Percentiles rank a stretch among this genome's conserved stretches.
These are phyloP conservation scores for Synanthedon myopaeformis DNA, from an alignment of 2,888 invertebrate genomes.

Conservation along the genomic window DNA sequence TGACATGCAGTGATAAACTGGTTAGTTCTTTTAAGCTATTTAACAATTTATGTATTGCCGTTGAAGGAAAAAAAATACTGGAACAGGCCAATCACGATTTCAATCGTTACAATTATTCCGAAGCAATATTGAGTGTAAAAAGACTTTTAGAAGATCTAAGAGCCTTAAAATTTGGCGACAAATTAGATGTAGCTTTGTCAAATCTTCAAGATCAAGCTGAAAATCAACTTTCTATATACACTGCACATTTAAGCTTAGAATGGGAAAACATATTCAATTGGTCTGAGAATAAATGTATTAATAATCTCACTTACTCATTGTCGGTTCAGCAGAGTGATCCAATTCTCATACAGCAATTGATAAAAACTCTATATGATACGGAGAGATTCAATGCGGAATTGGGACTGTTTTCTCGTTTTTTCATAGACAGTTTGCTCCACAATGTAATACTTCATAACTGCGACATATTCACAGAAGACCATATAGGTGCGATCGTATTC, in stretches of 20 bases:
- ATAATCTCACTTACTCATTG: constrained; percentile 42
- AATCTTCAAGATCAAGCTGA: constrained; percentile 44
- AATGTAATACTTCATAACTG: constrained; percentile 55
- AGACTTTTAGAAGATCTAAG: constrained; percentile 29
- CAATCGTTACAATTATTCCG: constrained; percentile 40
- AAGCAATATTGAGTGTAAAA: constrained; percentile 39
- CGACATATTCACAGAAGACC: constrained; percentile 55
- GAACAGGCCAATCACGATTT: constrained; percentile 49
- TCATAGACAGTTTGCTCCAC: constrained; percentile 45
- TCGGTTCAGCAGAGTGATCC: constrained; percentile 56
- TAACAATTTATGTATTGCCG: constrained; percentile 33
- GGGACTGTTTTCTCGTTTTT: constrained; percentile 53
- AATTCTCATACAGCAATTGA: constrained; percentile 39
- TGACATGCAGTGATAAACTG: constrained; percentile 29
- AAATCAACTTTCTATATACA: constrained; percentile 47
- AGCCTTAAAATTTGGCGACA: constrained; percentile 38
- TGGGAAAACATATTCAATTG: constrained; percentile 60
- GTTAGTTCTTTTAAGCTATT: constrained; percentile 26
- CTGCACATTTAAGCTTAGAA: constrained; percentile 51
- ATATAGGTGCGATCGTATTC: constrained; percentile 50
- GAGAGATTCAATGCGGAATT: constrained; percentile 54
- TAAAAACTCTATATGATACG: constrained; percentile 47
- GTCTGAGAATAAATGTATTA: constrained; percentile 44
- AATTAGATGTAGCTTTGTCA: constrained; percentile 30
- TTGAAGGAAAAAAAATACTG: constrained; percentile 40